Base-by-base conservation (phyloP, 2,797 vertebrate genomes). In the Ambastaia sidthimunki region DNA sequence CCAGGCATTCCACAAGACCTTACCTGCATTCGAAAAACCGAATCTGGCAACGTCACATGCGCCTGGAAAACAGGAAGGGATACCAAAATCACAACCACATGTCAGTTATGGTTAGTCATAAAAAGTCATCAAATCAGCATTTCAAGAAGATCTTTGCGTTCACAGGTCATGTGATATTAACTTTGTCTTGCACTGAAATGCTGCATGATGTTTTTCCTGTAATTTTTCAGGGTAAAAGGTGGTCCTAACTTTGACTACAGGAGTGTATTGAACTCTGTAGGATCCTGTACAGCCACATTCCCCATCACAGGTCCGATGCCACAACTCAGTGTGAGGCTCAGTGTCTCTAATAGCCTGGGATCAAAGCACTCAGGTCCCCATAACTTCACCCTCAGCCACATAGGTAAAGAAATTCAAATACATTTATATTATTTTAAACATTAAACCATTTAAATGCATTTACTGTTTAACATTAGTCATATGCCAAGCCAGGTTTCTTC, bases 1-100 rank as follows among this genome's bases (percentile, higher is more conserved):
- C 97, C 96, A 48, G 95, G 93, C 0, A 57, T 23, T 23, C 96
- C 97, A 10, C 87, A 83, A 84, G 94, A 93, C 0, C 50, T 97
- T 44, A 92, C 86, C 0, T 99, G 98, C 19, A n/a, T 89, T 83
- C 94, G 94, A 84, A n/a, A 89, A 0, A 93, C 91, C 62, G 84
- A 85, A 67, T 75, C 0, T 0, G 90, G 94, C 11, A 87, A 47
- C 0, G 87, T 95, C 80, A 34, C 13, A 69, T 99, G 97, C 78
- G 89, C 81, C 3, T 99, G 97, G 96, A 75, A 90, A 10, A 89
- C 84, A 71, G 96, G 96, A 72, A 86, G 83, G 55, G 59, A 91
- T 52, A 96, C 94, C 0, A 55, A 90, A 69, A 65, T 96, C 0
- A 0, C 0, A 19, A 93, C 91, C 0, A 23, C 0, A 0, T 93